Evolutionary conservation across 2,888 invertebrate species (phyloP).

Genomic region (Macrophya annulata): DNA sequence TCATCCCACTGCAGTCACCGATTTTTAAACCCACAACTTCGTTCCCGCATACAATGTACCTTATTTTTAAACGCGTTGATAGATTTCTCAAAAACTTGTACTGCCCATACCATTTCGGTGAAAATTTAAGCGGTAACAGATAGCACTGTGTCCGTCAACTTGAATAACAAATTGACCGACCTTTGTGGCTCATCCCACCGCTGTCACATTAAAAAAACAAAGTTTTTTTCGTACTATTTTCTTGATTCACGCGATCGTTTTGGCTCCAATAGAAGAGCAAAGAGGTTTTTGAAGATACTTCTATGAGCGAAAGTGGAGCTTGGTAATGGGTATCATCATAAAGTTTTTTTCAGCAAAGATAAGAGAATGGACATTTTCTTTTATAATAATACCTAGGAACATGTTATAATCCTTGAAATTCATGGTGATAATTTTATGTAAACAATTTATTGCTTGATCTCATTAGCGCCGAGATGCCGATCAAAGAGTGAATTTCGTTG

Average conservation of each 20-base stretch:
- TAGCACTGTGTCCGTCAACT: too few species aligned
- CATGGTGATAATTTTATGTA: not conserved
- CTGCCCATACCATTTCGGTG: not conserved
- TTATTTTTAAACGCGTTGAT: not conserved
- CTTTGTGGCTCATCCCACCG: conserved; percentile 15
- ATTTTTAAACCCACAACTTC: conserved; percentile 2
- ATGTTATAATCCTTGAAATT: not conserved
- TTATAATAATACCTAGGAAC: not conserved
- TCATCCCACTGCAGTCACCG: conserved; percentile 26
- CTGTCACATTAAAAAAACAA: conserved; percentile 28
- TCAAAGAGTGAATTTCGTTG: conserved; percentile 12
- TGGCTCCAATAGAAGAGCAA: not conserved
- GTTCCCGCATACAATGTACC: not conserved
- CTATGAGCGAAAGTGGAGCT: not conserved
- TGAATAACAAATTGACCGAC: not conserved
- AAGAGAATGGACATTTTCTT: not conserved
- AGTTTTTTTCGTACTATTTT: not conserved
- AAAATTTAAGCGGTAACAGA: not conserved
- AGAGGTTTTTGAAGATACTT: not conserved
- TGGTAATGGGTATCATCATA: not conserved
- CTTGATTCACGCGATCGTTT: conserved; percentile 13
- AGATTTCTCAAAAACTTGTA: not conserved
- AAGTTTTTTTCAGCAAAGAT: not conserved
- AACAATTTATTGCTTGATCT: not conserved
- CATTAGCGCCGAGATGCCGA: conserved; percentile 14